Conservation (phyloP, 2,113 vertebrate genomes). For the Corydoras sp. region DNA sequence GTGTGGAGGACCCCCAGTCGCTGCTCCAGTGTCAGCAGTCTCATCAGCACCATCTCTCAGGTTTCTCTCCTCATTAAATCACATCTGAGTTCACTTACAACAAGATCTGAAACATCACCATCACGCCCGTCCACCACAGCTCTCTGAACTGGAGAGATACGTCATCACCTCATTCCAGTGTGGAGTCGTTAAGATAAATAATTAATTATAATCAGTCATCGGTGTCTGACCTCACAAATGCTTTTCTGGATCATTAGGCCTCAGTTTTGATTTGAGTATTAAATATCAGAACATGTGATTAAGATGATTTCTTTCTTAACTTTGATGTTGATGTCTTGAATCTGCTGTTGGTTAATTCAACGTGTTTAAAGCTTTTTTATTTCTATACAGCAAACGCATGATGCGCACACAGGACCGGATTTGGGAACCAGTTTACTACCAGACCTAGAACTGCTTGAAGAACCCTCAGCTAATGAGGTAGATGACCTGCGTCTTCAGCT, state of each 20-base stretch:
- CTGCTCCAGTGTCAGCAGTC: conserved; percentile 90
- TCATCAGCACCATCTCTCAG: conserved; percentile 81
- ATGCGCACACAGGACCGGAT: conserved; percentile 72
- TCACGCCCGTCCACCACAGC: too few species aligned
- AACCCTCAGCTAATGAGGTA: conserved; percentile 63
- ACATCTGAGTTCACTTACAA: too few species aligned
- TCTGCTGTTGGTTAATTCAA: background rate
- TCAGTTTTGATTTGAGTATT: background rate
- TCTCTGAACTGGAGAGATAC: too few species aligned
- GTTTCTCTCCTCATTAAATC: conserved; percentile 51
- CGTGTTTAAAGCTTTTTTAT: background rate
- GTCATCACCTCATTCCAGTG: too few species aligned
- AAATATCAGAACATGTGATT: too few species aligned
- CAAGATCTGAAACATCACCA: background rate
- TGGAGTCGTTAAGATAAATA: too few species aligned
- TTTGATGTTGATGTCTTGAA: too few species aligned
- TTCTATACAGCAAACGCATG: conserved; percentile 65
- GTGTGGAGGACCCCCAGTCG: conserved; percentile 86
- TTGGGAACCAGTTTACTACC: conserved; percentile 65
- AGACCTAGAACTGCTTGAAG: conserved; percentile 60
- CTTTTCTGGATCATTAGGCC: too few species aligned
- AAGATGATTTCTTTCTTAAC: background rate
- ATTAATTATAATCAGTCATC: too few species aligned
- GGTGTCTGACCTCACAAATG: too few species aligned
- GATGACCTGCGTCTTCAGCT: conserved; percentile 84